Evolutionary conservation across 2,797 vertebrate genomes (phyloP).

Genomic region (Leptoclinus maculatus): DNA sequence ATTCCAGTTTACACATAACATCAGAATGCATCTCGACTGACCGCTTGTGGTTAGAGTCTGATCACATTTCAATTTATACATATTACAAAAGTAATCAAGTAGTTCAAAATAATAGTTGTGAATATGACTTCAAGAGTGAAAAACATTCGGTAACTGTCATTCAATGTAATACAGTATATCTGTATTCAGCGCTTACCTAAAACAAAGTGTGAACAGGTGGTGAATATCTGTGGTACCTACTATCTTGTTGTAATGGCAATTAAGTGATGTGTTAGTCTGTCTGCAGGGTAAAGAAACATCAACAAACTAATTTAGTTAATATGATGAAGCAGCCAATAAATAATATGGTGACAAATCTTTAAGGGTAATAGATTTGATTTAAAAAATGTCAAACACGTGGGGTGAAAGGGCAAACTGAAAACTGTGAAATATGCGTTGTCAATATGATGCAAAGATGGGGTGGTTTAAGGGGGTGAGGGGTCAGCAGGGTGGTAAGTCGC

Average conservation of each 20-base stretch:
- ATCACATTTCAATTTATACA: not conserved
- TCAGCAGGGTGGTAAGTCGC: constrained; percentile 62
- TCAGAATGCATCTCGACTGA: constrained; percentile 9
- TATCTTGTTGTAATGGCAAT: not conserved
- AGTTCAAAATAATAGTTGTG: not conserved
- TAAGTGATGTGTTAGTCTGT: not conserved
- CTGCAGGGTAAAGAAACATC: not conserved
- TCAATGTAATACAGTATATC: not conserved
- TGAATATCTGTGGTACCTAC: not conserved
- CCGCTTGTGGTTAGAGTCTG: not conserved
- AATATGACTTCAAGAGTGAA: not conserved
- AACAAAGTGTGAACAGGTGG: constrained; percentile 35
- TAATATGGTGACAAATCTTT: not conserved
- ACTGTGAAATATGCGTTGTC: not conserved
- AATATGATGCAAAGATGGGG: not conserved
- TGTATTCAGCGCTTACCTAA: not conserved
- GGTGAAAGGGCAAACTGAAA: constrained; percentile 1
- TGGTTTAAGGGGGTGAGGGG: constrained; percentile 35
- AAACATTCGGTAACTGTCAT: not conserved
- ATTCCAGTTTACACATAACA: constrained; percentile 39
- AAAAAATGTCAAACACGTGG: constrained; percentile 2
- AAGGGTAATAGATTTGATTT: not conserved
- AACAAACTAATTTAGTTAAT: not conserved
- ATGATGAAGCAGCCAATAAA: not conserved
- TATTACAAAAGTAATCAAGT: not conserved